Evolutionary conservation across 2,113 vertebrate species (phyloP).

Genomic region (Brevimyrus niger): DNA sequence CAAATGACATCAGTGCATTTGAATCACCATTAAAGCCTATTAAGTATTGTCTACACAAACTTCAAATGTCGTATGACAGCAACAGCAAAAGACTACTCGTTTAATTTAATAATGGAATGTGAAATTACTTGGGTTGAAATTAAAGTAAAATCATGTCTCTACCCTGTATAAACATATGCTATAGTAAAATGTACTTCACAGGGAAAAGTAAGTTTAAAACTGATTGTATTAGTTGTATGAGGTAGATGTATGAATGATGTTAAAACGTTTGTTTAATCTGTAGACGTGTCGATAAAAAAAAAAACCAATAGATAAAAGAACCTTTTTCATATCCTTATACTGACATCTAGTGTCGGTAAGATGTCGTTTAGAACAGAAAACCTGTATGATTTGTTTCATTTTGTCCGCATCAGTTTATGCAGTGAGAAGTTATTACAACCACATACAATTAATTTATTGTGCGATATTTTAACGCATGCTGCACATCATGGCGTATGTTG

Average conservation of each 20-base stretch:
- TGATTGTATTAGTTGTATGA: neutral
- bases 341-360: neutral
- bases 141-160: neutral
- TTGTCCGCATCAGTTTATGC: neutral
- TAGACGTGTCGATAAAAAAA: neutral
- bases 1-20: neutral
- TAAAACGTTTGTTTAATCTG: neutral
- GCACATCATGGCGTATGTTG: neutral
- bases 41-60: neutral
- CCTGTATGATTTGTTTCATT: neutral
- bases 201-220: neutral
- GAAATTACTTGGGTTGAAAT: neutral
- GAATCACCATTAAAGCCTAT: neutral
- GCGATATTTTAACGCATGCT: neutral
- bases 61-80: neutral
- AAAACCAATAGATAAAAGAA: neutral
- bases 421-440: neutral
- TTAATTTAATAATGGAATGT: neutral
- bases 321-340: neutral
- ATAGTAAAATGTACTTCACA: neutral
- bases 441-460: neutral
- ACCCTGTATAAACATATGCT: neutral
- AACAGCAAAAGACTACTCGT: neutral
- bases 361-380: neutral
- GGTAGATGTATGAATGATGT: neutral